phyloP scores from a whole-genome alignment of 1,140 invertebrate genomes.

The Elymnias hypermnestra region DNA sequence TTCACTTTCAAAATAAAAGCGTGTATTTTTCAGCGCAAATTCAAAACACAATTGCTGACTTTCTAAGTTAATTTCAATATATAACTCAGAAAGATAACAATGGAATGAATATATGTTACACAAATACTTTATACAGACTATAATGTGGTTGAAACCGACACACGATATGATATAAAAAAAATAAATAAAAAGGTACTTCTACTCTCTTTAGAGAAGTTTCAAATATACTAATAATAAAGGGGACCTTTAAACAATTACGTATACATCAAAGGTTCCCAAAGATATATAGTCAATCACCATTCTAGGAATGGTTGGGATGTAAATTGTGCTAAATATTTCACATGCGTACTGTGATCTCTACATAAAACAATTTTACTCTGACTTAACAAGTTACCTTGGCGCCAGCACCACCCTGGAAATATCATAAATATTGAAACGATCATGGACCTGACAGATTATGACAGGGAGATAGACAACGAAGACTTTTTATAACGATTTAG shows the following conservation, averaged over 20 bases:
- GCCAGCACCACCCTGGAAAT: conserved; percentile 64
- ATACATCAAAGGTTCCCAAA: conserved; percentile 17
- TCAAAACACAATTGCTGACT: not conserved
- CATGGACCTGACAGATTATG: no score
- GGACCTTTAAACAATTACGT: conserved; percentile 13
- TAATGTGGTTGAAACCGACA: conserved; percentile 2
- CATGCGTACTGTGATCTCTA: conserved; percentile 44
- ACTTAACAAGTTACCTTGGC: conserved; percentile 60
- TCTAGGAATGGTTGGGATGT: conserved; percentile 35
- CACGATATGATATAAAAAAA: conserved; percentile 5
- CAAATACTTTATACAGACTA: not conserved
- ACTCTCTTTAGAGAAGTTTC: conserved; percentile 13
- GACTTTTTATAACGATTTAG: no score
- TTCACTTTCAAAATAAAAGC: conserved; percentile 3
- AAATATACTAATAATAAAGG: not conserved
- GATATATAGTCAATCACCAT: conserved; percentile 29
- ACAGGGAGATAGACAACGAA: no score
- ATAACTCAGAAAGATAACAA: not conserved
- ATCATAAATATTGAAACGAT: conserved; percentile 32
- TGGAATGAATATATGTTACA: not conserved
- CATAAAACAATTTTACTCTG: conserved; percentile 32
- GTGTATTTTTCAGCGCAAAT: conserved; percentile 3
- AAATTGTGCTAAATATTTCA: conserved; percentile 32
- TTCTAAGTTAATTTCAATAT: not conserved
- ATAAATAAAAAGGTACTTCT: conserved; percentile 6